Evolutionary conservation across 30 jellyfish, hydroid and myxozoan species (phyloP), one percentile per base, ranked within the genome.

Genomic region (Turritopsis rubra): DNA sequence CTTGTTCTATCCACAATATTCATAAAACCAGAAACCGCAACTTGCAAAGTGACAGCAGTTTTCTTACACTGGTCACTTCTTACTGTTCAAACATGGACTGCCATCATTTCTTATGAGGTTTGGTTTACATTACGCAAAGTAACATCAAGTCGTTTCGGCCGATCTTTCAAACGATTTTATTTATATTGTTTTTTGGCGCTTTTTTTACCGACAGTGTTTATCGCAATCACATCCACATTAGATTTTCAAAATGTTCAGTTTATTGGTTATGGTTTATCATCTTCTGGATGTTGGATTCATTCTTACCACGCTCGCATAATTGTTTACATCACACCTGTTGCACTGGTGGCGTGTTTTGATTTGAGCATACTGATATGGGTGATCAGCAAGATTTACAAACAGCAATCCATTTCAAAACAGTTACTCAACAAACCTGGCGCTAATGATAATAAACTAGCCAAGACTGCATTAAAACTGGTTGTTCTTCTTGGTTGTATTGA

Each of bases 221-320:
- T 80, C 1, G 53, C 7, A 7, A 52, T 53, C 28, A 16, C 87
- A 25, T 16, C 21, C 9, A 29, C 24, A 22, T 21, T 80, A 16
- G 77, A 80, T 53, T 30, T 28, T 19, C 3, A 8, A 26, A 65
- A 52, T 1, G 78, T 53, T n/a, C 16, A 31, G 24, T 31, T 21
- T 65, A 41, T 80, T 53, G 87, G 87, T 1, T 80, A 80, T 54
- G 87, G 87, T 16, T 7, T 24, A 26, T 30, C 54, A 80, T 41
- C 60, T 41, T 31, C 52, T 21, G 77, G 52, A 65, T 80, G 87
- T 80, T 80, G 87, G 87, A 80, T 80, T 16, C 53, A n/a, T 17
- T 28, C 54, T n/a, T 17, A 22, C 1, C 16, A 52, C 17, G 87
- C 53, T 21, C 81, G 87, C 0, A 7, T 80, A 0, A 18, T 80